phyloP scores from a whole-genome alignment of 1,140 invertebrate genomes.

The Zaprionus kolodkinae region DNA sequence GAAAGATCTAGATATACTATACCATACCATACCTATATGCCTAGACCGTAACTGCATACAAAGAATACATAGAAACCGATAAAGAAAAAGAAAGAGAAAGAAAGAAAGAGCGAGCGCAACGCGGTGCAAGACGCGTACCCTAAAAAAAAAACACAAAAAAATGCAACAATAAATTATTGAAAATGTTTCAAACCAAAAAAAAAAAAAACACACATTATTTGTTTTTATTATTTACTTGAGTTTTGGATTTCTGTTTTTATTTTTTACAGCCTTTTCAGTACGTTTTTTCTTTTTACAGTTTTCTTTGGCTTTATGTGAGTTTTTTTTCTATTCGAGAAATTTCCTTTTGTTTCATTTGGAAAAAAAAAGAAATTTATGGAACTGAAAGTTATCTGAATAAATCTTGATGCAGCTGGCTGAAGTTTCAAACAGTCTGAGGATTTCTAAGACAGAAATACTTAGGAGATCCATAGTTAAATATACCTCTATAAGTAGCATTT shows the following conservation, averaged over 20 bases:
- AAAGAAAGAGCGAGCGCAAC: conserved; percentile 22
- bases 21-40: conserved; percentile 1
- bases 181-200: conserved; percentile 68
- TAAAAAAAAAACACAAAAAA: conserved; percentile 45
- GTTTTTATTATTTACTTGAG: conserved; percentile 14
- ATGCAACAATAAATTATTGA: conserved; percentile 64
- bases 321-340: background rate
- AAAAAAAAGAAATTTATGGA: background rate
- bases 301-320: background rate
- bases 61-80: conserved; percentile 11
- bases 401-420: no score
- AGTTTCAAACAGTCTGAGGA: no score
- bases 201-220: conserved; percentile 38
- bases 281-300: conserved; percentile 1
- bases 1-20: conserved; percentile 13
- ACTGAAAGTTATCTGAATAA: no score
- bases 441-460: no score
- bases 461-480: no score
- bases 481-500: no score
- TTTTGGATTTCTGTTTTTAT: background rate
- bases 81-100: conserved; percentile 22
- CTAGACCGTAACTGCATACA: conserved; percentile 21
- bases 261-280: conserved; percentile 13
- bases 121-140: conserved; percentile 16
- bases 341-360: background rate